Conservation (phyloP, 2,797 vertebrate species). For the Rhabdophis nuchalis region DNA sequence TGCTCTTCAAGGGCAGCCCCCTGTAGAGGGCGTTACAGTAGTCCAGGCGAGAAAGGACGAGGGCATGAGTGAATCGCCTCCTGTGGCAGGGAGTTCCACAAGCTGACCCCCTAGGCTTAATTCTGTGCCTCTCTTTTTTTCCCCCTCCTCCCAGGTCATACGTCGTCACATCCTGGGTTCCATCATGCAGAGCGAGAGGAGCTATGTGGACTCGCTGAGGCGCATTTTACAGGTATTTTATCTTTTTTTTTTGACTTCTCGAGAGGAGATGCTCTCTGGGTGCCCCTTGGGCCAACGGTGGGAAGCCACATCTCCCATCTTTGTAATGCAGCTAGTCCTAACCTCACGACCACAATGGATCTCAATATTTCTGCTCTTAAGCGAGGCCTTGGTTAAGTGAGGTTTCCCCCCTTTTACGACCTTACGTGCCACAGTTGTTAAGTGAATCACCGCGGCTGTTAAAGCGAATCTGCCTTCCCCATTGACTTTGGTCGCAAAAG, state of each 20-base stretch:
- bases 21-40: no score
- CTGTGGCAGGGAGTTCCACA: background rate
- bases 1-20: no score
- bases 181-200: slow-evolving; percentile 90
- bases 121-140: background rate
- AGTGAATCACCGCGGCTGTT: background rate
- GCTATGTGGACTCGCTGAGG: slow-evolving; percentile 89
- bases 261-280: background rate
- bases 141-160: slow-evolving; percentile 75
- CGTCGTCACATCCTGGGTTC: slow-evolving; percentile 88
- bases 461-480: background rate
- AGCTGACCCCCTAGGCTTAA: background rate
- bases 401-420: background rate
- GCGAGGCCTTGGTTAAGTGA: background rate
- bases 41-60: no score
- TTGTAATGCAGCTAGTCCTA: background rate
- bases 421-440: background rate
- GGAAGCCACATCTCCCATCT: background rate
- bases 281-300: background rate
- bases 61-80: background rate
- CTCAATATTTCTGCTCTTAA: background rate
- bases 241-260: background rate
- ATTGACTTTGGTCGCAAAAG: background rate
- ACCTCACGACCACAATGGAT: background rate
- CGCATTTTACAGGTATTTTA: slow-evolving; percentile 84